phyloP scores from a whole-genome alignment of 35 echinoderm and acorn worm genomes.

The Eucidaris tribuloides region DNA sequence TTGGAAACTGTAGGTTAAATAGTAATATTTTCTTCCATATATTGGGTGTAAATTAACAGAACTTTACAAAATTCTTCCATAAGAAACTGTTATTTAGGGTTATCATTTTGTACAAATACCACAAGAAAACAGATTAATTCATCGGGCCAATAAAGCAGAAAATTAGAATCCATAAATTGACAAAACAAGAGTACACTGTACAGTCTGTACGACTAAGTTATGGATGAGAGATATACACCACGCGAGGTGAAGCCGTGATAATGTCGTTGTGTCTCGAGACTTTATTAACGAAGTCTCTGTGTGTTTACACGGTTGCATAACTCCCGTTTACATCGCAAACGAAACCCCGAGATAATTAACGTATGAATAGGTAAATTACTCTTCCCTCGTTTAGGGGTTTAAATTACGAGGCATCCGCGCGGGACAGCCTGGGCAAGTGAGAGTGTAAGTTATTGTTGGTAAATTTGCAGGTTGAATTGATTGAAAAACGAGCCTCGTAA shows the following conservation, averaged over 20 bases:
- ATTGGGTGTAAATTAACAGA: too few relatives aligned
- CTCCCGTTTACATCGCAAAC: neutral
- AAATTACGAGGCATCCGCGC: neutral
- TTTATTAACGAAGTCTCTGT: neutral
- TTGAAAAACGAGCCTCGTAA: neutral
- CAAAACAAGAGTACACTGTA: neutral
- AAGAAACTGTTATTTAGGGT: too few relatives aligned
- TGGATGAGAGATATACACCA: too few relatives aligned
- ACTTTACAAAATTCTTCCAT: too few relatives aligned
- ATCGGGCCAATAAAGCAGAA: too few relatives aligned
- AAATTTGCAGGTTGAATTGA: neutral
- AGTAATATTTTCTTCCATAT: too few relatives aligned
- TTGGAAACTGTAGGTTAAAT: too few relatives aligned
- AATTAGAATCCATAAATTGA: neutral
- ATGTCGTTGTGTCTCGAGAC: neutral
- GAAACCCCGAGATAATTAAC: constrained; percentile 2
- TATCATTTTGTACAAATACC: too few relatives aligned
- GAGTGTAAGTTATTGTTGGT: neutral
- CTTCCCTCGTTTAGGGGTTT: neutral
- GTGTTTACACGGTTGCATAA: neutral
- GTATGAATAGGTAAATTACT: constrained; percentile 31
- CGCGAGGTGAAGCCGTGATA: too few relatives aligned
- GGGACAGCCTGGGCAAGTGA: neutral
- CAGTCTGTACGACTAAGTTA: too few relatives aligned
- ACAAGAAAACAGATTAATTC: too few relatives aligned